These are phyloP conservation scores for Rana temporaria DNA, from an alignment of 2,113 vertebrate species.

Conservation along the genomic window DNA sequence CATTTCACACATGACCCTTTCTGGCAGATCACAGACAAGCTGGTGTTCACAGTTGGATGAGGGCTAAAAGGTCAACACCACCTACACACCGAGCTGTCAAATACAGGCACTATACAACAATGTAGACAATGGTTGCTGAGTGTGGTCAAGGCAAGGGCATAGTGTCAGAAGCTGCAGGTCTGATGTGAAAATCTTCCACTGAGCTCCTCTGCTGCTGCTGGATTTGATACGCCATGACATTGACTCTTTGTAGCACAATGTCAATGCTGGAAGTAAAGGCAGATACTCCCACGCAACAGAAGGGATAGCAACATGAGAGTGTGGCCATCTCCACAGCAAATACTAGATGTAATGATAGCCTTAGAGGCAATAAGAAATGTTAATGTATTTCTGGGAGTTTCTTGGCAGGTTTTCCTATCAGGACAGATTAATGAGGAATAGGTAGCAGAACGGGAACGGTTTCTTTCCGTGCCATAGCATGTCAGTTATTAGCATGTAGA, in stretches of 20 bases:
- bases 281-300: conserved; percentile 6
- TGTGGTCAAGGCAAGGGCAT: too few species aligned
- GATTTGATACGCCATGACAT: background rate
- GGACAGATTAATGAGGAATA: background rate
- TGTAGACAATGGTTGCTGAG: too few species aligned
- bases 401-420: conserved; percentile 5
- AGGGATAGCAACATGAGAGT: conserved; percentile 13
- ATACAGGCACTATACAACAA: too few species aligned
- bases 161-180: too few species aligned
- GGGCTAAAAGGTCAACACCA: too few species aligned
- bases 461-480: background rate
- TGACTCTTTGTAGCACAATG: background rate
- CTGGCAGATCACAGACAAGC: too few species aligned
- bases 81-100: too few species aligned
- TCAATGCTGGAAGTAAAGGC: background rate
- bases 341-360: conserved; percentile 27
- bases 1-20: too few species aligned
- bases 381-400: conserved; percentile 36
- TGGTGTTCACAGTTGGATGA: too few species aligned
- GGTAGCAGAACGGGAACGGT: background rate
- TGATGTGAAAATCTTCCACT: too few species aligned
- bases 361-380: conserved; percentile 16
- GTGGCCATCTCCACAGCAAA: conserved; percentile 34
- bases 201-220: too few species aligned
- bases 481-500: background rate